Evolutionary conservation across 92 coral and sea anemone genomes (phyloP).

Genomic region (Blastomussa wellsi): DNA sequence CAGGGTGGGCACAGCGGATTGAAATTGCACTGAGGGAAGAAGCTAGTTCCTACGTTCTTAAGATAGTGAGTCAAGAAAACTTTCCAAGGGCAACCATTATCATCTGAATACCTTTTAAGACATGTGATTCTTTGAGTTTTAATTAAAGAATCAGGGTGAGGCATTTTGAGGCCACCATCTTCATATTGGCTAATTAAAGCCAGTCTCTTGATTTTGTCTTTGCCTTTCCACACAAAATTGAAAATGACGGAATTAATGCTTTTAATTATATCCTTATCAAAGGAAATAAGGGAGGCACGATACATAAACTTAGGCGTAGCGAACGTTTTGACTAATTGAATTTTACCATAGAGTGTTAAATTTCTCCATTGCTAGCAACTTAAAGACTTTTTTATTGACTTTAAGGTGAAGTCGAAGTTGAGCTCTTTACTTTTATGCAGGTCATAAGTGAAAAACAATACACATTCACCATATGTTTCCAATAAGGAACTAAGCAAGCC

Average conservation of each 20-base stretch:
- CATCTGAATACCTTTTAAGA: slow-evolving; percentile 5
- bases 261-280: too few species aligned
- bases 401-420: not conserved
- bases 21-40: too few species aligned
- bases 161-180: too few species aligned
- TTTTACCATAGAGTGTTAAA: not conserved
- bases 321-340: slow-evolving; percentile 18
- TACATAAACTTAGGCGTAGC: slow-evolving; percentile 13
- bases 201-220: too few species aligned
- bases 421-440: not conserved
- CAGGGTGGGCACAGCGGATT: too few species aligned
- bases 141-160: too few species aligned
- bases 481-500: not conserved
- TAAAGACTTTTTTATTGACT: slow-evolving; percentile 6
- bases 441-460: slow-evolving; percentile 12
- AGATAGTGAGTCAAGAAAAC: slow-evolving; percentile 25
- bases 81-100: not conserved
- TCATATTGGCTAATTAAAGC: too few species aligned
- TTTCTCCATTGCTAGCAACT: slow-evolving; percentile 21
- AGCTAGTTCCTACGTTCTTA: not conserved
- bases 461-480: not conserved
- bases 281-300: slow-evolving; percentile 10
- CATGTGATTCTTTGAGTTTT: too few species aligned
- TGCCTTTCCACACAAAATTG: too few species aligned
- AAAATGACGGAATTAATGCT: too few species aligned